Evolutionary conservation across 2,797 vertebrate genomes (phyloP).

Genomic region (Hippopotamyrus pictus): DNA sequence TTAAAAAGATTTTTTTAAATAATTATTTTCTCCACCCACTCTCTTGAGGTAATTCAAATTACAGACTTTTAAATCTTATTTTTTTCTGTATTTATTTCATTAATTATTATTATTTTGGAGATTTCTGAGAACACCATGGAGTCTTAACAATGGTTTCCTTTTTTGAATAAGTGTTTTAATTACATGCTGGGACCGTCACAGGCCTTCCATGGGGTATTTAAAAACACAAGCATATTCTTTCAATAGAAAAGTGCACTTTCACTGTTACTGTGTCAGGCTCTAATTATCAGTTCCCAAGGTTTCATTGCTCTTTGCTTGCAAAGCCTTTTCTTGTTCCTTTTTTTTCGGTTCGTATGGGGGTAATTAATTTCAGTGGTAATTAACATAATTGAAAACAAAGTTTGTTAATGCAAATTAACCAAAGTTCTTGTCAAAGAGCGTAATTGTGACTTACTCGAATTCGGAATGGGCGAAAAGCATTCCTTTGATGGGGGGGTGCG

Average conservation of each 20-base stretch:
- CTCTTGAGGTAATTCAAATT: not conserved
- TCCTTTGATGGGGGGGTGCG: not conserved
- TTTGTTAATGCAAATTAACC: slow-evolving; percentile 14
- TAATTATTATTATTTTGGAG: slow-evolving; percentile 5
- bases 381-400: slow-evolving; percentile 16
- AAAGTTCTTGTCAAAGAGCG: slow-evolving; percentile 7
- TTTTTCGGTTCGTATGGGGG: not conserved
- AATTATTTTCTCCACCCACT: not conserved
- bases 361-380: slow-evolving; percentile 27
- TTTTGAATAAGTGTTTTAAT: not conserved
- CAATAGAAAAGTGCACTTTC: not conserved
- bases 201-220: not conserved
- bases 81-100: not conserved
- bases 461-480: not conserved
- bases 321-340: not conserved
- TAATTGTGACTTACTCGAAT: slow-evolving; percentile 2
- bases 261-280: not conserved
- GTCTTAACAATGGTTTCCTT: not conserved
- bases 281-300: not conserved
- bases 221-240: slow-evolving; percentile 11
- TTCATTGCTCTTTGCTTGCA: not conserved
- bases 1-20: not conserved
- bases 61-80: slow-evolving; percentile 1
- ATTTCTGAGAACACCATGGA: slow-evolving; percentile 2
- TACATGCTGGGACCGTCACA: not conserved